Conservation (phyloP, 2,797 vertebrate species). For the Urosaurus nigricauda region DNA sequence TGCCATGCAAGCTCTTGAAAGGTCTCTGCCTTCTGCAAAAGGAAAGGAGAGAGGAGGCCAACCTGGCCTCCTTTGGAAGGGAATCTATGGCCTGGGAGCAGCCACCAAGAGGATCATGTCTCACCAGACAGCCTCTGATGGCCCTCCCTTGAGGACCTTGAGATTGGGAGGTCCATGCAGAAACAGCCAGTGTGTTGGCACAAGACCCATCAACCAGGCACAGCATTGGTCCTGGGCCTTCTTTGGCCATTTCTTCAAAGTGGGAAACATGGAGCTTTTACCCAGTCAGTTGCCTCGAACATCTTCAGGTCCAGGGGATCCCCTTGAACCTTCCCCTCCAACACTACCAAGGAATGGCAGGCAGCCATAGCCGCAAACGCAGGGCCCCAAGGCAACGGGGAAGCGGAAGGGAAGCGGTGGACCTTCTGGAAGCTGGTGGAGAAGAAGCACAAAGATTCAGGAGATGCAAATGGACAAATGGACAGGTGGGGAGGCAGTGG, state of each 20-base stretch:
- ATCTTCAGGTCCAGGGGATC: slow-evolving; percentile 80
- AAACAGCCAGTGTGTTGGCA: no score
- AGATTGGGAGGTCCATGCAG: no score
- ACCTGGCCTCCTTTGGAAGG: no score
- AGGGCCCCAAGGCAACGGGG: slow-evolving; percentile 70
- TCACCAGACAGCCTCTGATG: no score
- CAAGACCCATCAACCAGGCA: background rate
- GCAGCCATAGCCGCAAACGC: slow-evolving; percentile 68
- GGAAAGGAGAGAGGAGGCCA: no score
- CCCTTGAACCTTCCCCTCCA: slow-evolving; percentile 76
- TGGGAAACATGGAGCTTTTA: slow-evolving; percentile 52
- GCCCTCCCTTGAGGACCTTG: no score
- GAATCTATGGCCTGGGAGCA: no score
- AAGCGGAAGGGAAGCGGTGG: slow-evolving; percentile 58
- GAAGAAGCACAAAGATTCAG: background rate
- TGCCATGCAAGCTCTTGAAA: no score
- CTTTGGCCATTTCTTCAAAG: background rate
- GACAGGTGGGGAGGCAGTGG: no score
- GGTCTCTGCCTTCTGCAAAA: no score
- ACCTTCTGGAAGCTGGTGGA: slow-evolving; percentile 68
- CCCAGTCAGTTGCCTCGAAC: slow-evolving; percentile 80
- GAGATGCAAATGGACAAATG: no score
- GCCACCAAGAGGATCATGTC: no score
- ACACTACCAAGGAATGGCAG: slow-evolving; percentile 77
- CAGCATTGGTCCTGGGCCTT: background rate